Base-by-base conservation (phyloP, 2,797 vertebrate species). In the Tokudaia tokunoshimensis region DNA sequence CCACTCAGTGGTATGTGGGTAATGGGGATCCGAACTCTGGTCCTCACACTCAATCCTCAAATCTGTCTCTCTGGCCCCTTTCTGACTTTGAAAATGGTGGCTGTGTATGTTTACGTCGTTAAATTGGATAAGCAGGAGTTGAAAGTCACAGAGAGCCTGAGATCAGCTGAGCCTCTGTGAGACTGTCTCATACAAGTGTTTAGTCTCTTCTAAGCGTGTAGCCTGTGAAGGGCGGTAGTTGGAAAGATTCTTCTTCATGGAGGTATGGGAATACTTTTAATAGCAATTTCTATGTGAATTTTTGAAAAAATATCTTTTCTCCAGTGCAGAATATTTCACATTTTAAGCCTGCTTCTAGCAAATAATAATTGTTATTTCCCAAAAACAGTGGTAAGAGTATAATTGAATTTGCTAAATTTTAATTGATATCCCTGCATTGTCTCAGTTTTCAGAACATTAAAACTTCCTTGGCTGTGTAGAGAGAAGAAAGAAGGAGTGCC, bases 401-500 rank as follows among this genome's bases (percentile, higher is more conserved):
- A 84, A 63, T 78, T 85, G 55, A 81, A 89, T 89, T 89, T 84
- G 11, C 70, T 91, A 65, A 81, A 29, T 61, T 97, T 95, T 92
- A 75, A 55, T 92, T 82, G n/a, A 91, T 94, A 92, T 95, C 7
- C 85, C 88, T 76, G n/a, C 7, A 50, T 91, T 9, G 1, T 80
- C 41, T 94, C 47, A 76, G 52, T 96, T 96, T 96, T 94, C n/a
- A 79, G 79, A 94, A 70, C 57, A 29, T 79, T 55, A 70, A 81
- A 79, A 52, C 74, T 80, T 90, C 17, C 29, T 34, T 85, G 63
- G 14, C 7, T 24, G 0, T 89, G 55, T 61, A 47, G n/a, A 80
- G 70, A 89, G 90, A 94, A 93, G 55, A 74, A 29, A 93, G 52
- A 75, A 29, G 79, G 61, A 74, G 61, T 87, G 57, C 34, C 22